phyloP scores from a whole-genome alignment of 2,113 vertebrate species.

The Paramisgurnus dabryanus region DNA sequence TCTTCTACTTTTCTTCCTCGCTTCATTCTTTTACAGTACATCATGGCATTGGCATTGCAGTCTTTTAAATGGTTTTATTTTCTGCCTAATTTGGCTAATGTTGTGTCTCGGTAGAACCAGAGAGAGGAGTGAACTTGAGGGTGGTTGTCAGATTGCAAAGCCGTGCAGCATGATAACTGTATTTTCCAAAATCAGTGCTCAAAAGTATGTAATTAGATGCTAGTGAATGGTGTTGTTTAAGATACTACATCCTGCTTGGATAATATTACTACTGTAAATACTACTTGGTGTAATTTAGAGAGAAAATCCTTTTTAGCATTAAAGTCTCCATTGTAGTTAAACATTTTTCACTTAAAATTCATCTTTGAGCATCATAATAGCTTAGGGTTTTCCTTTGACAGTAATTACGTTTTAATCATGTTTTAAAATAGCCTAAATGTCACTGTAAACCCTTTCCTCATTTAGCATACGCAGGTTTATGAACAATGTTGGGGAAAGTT shows the following conservation, averaged over 20 bases:
- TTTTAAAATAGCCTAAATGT: no score
- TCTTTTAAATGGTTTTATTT: slow-evolving; percentile 65
- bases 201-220: slow-evolving; percentile 34
- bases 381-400: no score
- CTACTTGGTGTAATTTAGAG: no score
- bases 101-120: slow-evolving; percentile 54
- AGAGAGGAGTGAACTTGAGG: slow-evolving; percentile 52
- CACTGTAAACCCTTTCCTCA: no score
- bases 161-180: slow-evolving; percentile 14
- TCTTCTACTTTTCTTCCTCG: slow-evolving; percentile 21
- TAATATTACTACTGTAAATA: no score
- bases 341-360: no score
- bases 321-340: no score
- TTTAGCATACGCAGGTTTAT: no score
- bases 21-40: slow-evolving; percentile 9
- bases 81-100: slow-evolving; percentile 68
- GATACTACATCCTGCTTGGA: not conserved
- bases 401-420: no score
- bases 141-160: slow-evolving; percentile 40
- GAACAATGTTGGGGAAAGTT: no score
- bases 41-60: slow-evolving; percentile 36
- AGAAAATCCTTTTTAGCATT: no score
- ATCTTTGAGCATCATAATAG: no score
- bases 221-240: slow-evolving; percentile 38
- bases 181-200: slow-evolving; percentile 15